Evolutionary conservation across 1,140 invertebrate species (phyloP), one percentile per base, ranked within the genome.

Genomic region (Meloidogyne hapla): DNA sequence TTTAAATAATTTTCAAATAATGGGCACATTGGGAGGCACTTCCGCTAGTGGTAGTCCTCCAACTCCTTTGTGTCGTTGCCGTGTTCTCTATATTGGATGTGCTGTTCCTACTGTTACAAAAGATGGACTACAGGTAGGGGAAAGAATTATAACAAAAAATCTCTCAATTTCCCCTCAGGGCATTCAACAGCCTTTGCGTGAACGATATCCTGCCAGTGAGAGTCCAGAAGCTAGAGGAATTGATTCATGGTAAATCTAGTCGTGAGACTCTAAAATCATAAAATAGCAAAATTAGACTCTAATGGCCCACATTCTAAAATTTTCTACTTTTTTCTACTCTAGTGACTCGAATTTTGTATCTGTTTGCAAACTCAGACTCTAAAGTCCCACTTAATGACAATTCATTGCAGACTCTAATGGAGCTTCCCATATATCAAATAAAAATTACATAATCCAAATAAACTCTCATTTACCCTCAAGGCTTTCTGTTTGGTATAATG

Each of bases 91-190:
- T 88, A 90, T 99, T 80, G 96, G 96, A 56, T 96, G 94, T 79
- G 93, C 95, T 0, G 95, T 99, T 76, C 96, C 96, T 5, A 93
- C 96, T 82, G 93, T 96, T 84, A 98, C 95, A 81, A 97, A 98
- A 87, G 94, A 98, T 86, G 96, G 96, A 23, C 89, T 99, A 21
- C 92, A 96, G 48, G 48, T 56, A 33, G 33, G 33, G n/a, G 33
- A 33, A 33, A 5, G 33, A 33, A 33, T 33, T 33, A 6, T 33
- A 33, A 33, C 33, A 33, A 33, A 2, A 33, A 33, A 4, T 33
- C 9, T 6, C 4, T 33, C 4, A 33, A 33, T 33, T 33, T 33
- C 33, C 33, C 33, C 9, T 33, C 33, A 42, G 48, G 96, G 96
- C 18, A 95, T 99, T 73, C 96, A 99, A 88, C 94, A 98, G 87